These are phyloP conservation scores for Stegodyphus mimosarum DNA, from an alignment of 1,140 invertebrate genomes.

Conservation along the genomic window DNA sequence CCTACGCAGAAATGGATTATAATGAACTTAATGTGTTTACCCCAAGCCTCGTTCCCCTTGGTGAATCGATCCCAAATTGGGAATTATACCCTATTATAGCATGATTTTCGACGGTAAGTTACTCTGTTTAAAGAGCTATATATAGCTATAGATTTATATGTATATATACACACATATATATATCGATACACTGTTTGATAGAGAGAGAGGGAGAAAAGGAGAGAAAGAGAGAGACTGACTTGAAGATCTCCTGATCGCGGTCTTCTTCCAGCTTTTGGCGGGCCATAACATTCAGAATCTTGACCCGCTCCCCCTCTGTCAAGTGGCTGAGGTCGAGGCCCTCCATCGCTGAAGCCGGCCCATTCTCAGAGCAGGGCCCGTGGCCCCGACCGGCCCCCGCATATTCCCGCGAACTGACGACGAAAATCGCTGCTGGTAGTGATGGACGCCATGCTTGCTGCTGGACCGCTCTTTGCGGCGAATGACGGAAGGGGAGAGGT, in stretches of 20 bases:
- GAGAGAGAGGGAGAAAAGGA: not conserved
- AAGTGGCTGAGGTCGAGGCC: conserved; percentile 95
- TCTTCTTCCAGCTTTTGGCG: conserved; percentile 97
- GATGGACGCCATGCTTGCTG: conserved; percentile 16
- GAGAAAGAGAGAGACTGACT: conserved; percentile 74
- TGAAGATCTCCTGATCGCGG: conserved; percentile 93
- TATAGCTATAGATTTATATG: not conserved
- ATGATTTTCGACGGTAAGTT: not conserved
- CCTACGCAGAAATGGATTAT: not conserved
- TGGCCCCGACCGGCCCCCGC: conserved; percentile 19
- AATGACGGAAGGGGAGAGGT: not conserved
- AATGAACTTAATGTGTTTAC: not conserved
- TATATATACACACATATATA: too few relatives aligned
- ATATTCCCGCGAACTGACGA: conserved; percentile 5
- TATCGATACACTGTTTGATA: not conserved
- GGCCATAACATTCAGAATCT: conserved; percentile 96
- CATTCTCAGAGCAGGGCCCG: not conserved
- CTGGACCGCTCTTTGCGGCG: not conserved
- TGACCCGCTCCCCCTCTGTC: conserved; percentile 95
- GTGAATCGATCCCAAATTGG: not conserved
- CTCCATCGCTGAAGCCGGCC: conserved; percentile 25
- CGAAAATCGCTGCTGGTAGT: not conserved
- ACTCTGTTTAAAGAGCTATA: not conserved
- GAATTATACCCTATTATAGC: not conserved
- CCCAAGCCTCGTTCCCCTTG: not conserved